Evolutionary conservation across 2,888 invertebrate genomes (phyloP).

Genomic region (Dexiosoma caninum): DNA sequence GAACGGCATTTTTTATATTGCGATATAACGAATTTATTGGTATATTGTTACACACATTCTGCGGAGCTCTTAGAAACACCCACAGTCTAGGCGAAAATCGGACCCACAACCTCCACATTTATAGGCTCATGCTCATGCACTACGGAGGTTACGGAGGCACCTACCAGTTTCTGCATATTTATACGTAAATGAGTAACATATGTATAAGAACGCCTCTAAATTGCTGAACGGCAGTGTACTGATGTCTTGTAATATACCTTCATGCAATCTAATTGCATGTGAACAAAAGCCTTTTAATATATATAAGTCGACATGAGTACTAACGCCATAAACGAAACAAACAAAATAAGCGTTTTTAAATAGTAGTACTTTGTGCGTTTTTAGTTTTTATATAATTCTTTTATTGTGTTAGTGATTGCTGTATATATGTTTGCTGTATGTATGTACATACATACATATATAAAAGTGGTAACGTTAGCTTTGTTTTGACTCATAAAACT

Average conservation of each 20-base stretch:
- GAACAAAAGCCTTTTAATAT: neutral
- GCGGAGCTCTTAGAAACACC: no score
- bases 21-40: no score
- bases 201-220: neutral
- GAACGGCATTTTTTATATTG: no score
- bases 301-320: neutral
- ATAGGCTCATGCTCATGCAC: no score
- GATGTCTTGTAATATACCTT: neutral
- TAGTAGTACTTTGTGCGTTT: conserved; percentile 33
- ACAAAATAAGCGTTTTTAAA: conserved; percentile 50
- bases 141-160: no score
- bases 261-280: conserved; percentile 35
- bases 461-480: conserved; percentile 8
- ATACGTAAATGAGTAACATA: no score
- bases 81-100: no score
- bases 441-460: no score
- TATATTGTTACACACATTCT: no score
- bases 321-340: neutral
- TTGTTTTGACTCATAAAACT: conserved; percentile 30
- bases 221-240: neutral
- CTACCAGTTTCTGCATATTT: no score
- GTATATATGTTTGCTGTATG: no score
- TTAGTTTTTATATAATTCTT: conserved; percentile 16
- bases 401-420: neutral
- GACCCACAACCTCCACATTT: no score